Base-by-base conservation (phyloP, 2,113 vertebrate species). In the Chamaea fasciata region DNA sequence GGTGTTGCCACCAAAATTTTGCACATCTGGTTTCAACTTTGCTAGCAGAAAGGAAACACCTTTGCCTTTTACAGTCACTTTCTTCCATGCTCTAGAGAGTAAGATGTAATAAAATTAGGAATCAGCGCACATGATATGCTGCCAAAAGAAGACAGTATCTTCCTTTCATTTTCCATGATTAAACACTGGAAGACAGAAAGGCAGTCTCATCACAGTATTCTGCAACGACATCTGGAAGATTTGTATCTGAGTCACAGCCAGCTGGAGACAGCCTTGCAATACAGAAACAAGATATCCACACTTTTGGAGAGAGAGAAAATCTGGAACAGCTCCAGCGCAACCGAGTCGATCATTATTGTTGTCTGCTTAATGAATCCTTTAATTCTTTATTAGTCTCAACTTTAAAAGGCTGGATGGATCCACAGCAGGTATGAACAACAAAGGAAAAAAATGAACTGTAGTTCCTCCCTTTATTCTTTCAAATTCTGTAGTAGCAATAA, bases 101-200 rank as follows among this genome's bases (percentile, higher is more conserved):
- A 92, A 95, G 60, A 93, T 39, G 77, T 37, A 91, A 74, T 73
- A 94, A 88, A 95, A 88, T 53, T 56, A 96, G 62, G 65, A 74
- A 92, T 77, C 64, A 28, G 46, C 67, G 42, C 63, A 69, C 9
- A 76, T 15, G 31, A 70, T n/a, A 75, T 7, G 18, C 24, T 95
- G 71, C 59, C 82, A 85, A 91, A 91, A 92, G 42, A 86, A 85
- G 89, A 74, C 68, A 50, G 22, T 33, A 80, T 65, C 87, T 69
- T 69, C 33, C 69, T 83, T 89, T 89, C 46, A 81, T 81, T 91
- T 94, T 76, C 39, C 56, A 42, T 53, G 17, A 82, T 63, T 70
- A 64, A 79, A 87, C 50, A 35, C 7, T n/a, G 28, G 59, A 74
- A 68, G 57, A 63, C 31, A 69, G 63, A 89, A 89, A 75, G 27